Base-by-base conservation (phyloP, 2,113 vertebrate genomes). In the Muscicapa adusta region DNA sequence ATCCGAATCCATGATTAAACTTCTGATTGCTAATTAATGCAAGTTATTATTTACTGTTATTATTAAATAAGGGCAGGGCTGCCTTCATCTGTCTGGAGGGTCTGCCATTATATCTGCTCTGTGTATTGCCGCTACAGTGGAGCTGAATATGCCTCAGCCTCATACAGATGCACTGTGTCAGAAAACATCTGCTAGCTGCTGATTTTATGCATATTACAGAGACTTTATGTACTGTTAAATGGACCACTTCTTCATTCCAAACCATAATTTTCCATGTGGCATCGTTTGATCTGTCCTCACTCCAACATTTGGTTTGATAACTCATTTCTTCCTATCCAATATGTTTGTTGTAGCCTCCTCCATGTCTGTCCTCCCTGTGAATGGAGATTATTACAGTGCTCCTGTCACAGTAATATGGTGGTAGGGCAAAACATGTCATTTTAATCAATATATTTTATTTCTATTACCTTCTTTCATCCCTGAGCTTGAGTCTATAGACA, bases 211-310 rank as follows among this genome's bases (percentile, higher is more conserved):
- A 60, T 94, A 97, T 91, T 96, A 90, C 82, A 86, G 94, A 93
- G 92, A 96, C 79, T 97, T 97, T 96, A 96, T 96, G 94, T 96
- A 93, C 88, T 96, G 95, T 96, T 97, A 97, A 97, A 97, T 97
- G 88, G 90, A 88, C 95, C 90, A 81, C 72, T 95, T 96, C 94
- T 97, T 96, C 95, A 96, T 95, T 96, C 85, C 94, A 96, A 95
- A 94, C 79, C 88, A 88, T 96, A 95, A 96, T 96, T 96, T 96
- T 96, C 95, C 93, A 96, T 96, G 91, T 96, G 94, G 95, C 82
- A 90, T 94, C 72, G 92, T 96, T 95, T 94, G 93, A 84, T 96
- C 88, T 97, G 94, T 97, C 88, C 90, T 96, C 88, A 67, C 88
- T 93, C 92, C 88, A 94, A 77, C 90, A 95, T 96, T 97, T 94